These are phyloP conservation scores for Myripristis murdjan DNA, from an alignment of 2,797 vertebrate genomes.

Conservation along the genomic window DNA sequence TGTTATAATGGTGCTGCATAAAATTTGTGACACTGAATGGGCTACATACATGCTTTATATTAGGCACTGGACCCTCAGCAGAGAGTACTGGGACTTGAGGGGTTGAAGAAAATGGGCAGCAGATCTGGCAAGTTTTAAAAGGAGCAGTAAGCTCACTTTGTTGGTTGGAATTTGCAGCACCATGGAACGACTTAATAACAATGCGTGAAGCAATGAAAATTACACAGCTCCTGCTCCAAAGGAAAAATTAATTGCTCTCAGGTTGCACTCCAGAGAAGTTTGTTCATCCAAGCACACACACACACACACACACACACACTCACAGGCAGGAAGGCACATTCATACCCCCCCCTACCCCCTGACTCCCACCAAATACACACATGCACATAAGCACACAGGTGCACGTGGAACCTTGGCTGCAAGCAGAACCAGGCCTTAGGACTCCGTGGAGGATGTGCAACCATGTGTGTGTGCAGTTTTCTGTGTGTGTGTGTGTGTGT, in stretches of 20 bases:
- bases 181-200: slow-evolving; percentile 82
- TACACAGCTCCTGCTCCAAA: slow-evolving; percentile 76
- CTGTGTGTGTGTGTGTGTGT: slow-evolving; percentile 43
- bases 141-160: slow-evolving; percentile 68
- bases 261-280: slow-evolving; percentile 76
- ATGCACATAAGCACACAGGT: slow-evolving; percentile 50
- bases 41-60: slow-evolving; percentile 1
- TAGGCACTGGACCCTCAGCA: slow-evolving; percentile 28
- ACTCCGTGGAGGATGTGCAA: slow-evolving; percentile 42
- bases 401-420: slow-evolving; percentile 60
- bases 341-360: slow-evolving; percentile 6
- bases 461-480: slow-evolving; percentile 32
- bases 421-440: slow-evolving; percentile 61
- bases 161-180: slow-evolving; percentile 79
- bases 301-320: slow-evolving; percentile 8
- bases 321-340: slow-evolving; percentile 3
- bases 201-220: slow-evolving; percentile 84
- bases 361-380: slow-evolving; percentile 8
- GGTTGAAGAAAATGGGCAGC: slow-evolving; percentile 55
- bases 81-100: slow-evolving; percentile 38
- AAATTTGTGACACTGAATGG: slow-evolving; percentile 29
- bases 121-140: slow-evolving; percentile 77
- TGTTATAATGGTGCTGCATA: slow-evolving; percentile 6
- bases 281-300: slow-evolving; percentile 61
- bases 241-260: slow-evolving; percentile 84